Evolutionary conservation across 37 sponge, comb jelly and placozoan genomes (phyloP).

Genomic region (Oscarella lobularis): DNA sequence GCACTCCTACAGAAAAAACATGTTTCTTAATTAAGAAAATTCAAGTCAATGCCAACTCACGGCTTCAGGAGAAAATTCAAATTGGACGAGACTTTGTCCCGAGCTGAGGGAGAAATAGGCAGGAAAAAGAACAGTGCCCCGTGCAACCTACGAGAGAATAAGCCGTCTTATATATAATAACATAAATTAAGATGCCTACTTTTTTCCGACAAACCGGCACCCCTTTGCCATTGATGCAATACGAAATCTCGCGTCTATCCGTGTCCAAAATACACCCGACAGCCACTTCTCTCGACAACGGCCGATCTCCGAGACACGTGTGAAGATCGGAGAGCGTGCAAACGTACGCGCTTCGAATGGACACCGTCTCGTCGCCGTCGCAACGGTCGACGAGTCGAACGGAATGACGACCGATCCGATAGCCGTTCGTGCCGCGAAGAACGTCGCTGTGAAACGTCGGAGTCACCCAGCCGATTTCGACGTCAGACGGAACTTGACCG

Average conservation of each 20-base stretch:
- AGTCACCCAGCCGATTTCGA: slow-evolving; percentile 3
- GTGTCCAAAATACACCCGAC: not conserved
- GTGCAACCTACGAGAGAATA: not conserved
- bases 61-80: not conserved
- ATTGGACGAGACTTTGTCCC: not conserved
- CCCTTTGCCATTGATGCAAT: too few relatives aligned
- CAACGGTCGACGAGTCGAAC: not conserved
- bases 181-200: too few relatives aligned
- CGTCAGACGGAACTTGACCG: not conserved
- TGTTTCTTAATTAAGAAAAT: too few relatives aligned
- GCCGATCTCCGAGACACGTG: not conserved
- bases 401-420: not conserved
- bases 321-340: not conserved
- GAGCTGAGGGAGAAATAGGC: not conserved
- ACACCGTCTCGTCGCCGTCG: not conserved
- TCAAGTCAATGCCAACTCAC: not conserved
- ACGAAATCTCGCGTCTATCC: too few relatives aligned
- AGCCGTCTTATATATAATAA: too few relatives aligned
- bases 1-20: not conserved
- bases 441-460: not conserved
- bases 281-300: not conserved
- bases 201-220: too few relatives aligned
- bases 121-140: not conserved
- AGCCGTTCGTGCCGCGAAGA: not conserved
- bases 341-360: not conserved